Conservation (phyloP, 2,888 invertebrate genomes). For the Mesorhabditis sp. region DNA sequence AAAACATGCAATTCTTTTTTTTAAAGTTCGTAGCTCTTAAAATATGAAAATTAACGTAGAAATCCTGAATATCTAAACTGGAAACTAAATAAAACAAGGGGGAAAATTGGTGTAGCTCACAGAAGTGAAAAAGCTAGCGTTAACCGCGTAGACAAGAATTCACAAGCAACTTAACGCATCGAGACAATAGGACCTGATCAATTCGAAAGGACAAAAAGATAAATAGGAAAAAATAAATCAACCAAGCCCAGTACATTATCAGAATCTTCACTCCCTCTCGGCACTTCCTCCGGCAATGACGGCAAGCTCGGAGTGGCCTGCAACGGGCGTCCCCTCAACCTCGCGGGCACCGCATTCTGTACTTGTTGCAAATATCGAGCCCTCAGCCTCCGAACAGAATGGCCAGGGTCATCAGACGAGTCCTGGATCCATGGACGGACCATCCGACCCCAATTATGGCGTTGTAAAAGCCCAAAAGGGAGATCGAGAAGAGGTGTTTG, state of each 20-base stretch:
- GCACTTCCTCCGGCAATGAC: neutral
- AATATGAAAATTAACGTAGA: too few species aligned
- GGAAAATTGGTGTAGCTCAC: too few species aligned
- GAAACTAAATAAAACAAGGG: too few species aligned
- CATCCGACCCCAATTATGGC: neutral
- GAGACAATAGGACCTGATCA: too few species aligned
- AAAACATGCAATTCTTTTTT: too few species aligned
- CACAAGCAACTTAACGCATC: too few species aligned
- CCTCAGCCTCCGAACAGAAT: neutral
- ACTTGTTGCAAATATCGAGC: constrained; percentile 2
- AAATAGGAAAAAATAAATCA: neutral
- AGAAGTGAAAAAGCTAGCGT: too few species aligned
- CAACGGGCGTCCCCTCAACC: neutral
- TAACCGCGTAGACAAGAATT: too few species aligned
- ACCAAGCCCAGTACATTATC: neutral
- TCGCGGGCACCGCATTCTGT: neutral
- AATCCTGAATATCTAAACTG: too few species aligned
- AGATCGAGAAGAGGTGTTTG: constrained; percentile 3
- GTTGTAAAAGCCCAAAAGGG: neutral
- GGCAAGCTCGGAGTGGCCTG: neutral
- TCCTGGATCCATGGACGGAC: neutral
- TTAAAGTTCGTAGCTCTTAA: too few species aligned
- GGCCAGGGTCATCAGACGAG: constrained; percentile 4
- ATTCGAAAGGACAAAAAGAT: too few species aligned
- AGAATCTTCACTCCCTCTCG: neutral